Evolutionary conservation across 1,140 invertebrate genomes (phyloP), one percentile per base, ranked within the genome.

Genomic region (Latrodectus geometricus): DNA sequence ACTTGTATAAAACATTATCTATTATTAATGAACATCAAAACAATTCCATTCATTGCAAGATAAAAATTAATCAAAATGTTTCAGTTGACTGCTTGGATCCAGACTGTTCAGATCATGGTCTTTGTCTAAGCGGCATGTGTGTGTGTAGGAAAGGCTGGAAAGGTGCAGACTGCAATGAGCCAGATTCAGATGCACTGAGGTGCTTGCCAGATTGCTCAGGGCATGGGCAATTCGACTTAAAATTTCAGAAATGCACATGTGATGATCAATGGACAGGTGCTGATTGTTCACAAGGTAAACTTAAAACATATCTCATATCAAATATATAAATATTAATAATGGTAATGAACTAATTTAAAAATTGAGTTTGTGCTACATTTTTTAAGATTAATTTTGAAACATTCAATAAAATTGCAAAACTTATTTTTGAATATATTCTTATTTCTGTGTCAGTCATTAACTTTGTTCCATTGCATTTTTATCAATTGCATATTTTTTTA

Each of bases 81-180:
- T 5, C 65, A 96, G 95, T 94, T 90, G 95, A 96, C 91, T 97
- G 96, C 92, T 91, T 94, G 89, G 96, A 98, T 91, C 95, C 96
- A 4, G 94, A 94, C 48, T 99, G 98, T 92, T 95, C 95, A 23
- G 94, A 94, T 50, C 97, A 99, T 90, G 98, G 98, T n/a, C 96
- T 97, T 89, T 99, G 98, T 91, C 94, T 97, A 54, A 94, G 96
- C 86, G 97, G 98, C 2, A 95, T 95, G 85, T 99, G 98, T 91
- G 95, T 97, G 89, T 99, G 98, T 92, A 95, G 97, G 90, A 96
- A 96, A 7, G 98, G 98, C 0, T 99, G 97, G 97, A 96, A 97
- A 90, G 97, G 97, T 9, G 94, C 95, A 86, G 94, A 96, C 86
- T 99, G 97, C 90, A 94, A 94, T 88, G 94, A 95, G 88, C 94